Evolutionary conservation across 2,797 vertebrate genomes (phyloP).

Genomic region (Danio albolineatus): DNA sequence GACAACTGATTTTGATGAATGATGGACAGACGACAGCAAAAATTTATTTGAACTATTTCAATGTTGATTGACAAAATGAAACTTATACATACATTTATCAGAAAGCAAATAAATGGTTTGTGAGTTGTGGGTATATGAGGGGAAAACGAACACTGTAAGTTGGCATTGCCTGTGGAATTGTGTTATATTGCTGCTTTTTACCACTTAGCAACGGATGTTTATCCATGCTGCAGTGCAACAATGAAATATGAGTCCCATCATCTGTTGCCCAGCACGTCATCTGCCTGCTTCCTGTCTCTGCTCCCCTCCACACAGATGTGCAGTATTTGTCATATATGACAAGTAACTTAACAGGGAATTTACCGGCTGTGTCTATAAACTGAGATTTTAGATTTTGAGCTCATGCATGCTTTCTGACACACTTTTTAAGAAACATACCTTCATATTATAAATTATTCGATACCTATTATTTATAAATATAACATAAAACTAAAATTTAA

Average conservation of each 20-base stretch:
- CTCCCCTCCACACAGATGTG: background rate
- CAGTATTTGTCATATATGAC: constrained; percentile 29
- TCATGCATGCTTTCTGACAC: background rate
- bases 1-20: no score
- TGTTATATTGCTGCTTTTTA: constrained; percentile 34
- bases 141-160: background rate
- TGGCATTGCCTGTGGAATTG: background rate
- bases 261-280: constrained; percentile 28
- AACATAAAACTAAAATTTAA: no score
- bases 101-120: background rate
- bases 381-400: background rate
- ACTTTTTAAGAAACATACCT: background rate
- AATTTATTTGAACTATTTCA: no score
- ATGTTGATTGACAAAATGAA: no score
- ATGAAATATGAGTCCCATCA: constrained; percentile 44
- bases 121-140: background rate
- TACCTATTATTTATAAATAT: no score
- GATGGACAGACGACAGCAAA: no score
- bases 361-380: background rate
- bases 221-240: constrained; percentile 14
- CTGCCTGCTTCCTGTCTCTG: constrained; percentile 20
- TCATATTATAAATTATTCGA: no score
- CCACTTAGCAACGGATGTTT: constrained; percentile 49
- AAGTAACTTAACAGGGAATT: background rate
- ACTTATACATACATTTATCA: no score